Percentiles rank a stretch among this genome's conserved stretches.
phyloP scores from a whole-genome alignment of 2,797 vertebrate species.

The Carcharodon carcharias region DNA sequence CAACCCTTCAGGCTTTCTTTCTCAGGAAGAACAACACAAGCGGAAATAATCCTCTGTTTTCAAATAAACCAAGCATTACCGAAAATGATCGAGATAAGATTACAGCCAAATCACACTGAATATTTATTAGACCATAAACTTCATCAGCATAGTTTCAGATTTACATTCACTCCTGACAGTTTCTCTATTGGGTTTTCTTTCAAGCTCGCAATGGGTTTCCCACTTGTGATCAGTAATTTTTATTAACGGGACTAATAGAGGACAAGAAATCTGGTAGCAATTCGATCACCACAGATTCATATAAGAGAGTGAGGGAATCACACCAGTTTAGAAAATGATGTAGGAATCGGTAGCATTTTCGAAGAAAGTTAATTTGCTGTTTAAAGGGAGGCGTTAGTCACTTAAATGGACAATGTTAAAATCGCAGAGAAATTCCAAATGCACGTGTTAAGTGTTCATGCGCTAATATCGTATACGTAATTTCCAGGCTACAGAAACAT shows the following conservation, averaged over 20 bases:
- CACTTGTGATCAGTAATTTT: too few relatives aligned
- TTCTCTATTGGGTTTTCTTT: background rate
- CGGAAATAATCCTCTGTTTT: slow-evolving; percentile 52
- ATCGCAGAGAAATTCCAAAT: background rate
- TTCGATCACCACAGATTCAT: background rate
- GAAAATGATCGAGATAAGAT: slow-evolving; percentile 54
- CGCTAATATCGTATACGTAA: background rate
- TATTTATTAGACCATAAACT: slow-evolving; percentile 47
- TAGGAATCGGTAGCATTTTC: background rate
- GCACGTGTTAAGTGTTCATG: background rate
- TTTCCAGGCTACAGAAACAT: background rate
- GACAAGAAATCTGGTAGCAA: background rate
- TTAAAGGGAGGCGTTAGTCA: background rate
- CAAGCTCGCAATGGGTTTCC: background rate
- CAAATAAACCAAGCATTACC: slow-evolving; percentile 55
- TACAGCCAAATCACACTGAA: slow-evolving; percentile 49
- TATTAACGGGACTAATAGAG: background rate
- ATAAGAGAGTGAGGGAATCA: background rate
- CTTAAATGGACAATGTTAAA: background rate
- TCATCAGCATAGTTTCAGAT: background rate
- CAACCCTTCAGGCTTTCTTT: background rate
- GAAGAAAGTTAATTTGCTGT: background rate
- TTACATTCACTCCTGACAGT: background rate
- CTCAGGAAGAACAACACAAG: slow-evolving; percentile 49
- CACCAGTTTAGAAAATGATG: background rate